Base-by-base conservation (phyloP, 2,888 invertebrate genomes). In the Allygus modestus region DNA sequence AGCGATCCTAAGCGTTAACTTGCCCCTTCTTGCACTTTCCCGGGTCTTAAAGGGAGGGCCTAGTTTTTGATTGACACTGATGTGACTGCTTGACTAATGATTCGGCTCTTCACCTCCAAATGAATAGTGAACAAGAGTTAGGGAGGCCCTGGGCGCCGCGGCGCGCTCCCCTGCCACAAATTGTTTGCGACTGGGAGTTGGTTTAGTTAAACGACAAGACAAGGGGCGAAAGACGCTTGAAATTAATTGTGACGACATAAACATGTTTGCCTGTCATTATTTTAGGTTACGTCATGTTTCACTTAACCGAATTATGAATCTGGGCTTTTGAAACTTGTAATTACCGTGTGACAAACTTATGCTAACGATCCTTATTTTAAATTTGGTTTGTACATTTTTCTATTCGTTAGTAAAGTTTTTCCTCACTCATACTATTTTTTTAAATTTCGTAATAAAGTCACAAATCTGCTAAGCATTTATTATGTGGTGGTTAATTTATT, bases 121-220 rank as follows among this genome's bases (percentile, higher is more conserved):
- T 82, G 82, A 82, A 82, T 82, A 82, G 82, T 82, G 82, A 82
- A 71, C 65, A 82, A 77, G 23, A 46, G 9, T 51, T 77, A 23
- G 77, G 41, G 77, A 4, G 77, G 23, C 17, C 11, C 41, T 1
- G 33, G 5, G 69, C 31, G 20, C 7, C 31, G 5, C 33, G 2
- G 9, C 4, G 33, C 26, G 33, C 26, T 58, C 23, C 17, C 23
- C 33, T 31, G 7, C 37, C 71, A 17, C 77, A 77, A 77, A 77
- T 77, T 77, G 77, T 77, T 77, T 77, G 23, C 2, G 28, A 51
- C 46, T 77, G 12, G 51, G 46, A 77, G 51, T 77, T 77, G 77
- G 46, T 77, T 77, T 77, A 77, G 77, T 43, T 37, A 23, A 77
- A n/a, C 26, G 28, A 17, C 77, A 41, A 71, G 71, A 71, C 71